Evolutionary conservation across 2,888 invertebrate species (phyloP).

Genomic region (Macroteleia sp.): DNA sequence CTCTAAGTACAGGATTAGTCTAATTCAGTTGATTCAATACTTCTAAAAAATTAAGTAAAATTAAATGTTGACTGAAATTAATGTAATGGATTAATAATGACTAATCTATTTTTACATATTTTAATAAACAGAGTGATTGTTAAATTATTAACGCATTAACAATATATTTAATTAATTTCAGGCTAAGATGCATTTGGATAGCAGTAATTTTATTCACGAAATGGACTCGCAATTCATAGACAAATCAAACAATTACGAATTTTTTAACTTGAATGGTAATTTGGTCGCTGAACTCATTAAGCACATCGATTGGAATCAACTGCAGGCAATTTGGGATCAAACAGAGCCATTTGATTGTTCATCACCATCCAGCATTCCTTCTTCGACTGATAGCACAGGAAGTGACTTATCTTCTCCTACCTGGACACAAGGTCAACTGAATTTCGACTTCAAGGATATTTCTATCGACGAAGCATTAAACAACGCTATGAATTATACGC

Average conservation of each 20-base stretch:
- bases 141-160: too few species aligned
- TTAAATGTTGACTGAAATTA: too few species aligned
- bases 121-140: too few species aligned
- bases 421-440: conserved; percentile 65
- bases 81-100: too few species aligned
- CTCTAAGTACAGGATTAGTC: too few species aligned
- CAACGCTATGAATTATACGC: conserved; percentile 3
- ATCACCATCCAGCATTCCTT: conserved; percentile 51
- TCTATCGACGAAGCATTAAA: conserved; percentile 64
- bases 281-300: conserved; percentile 60
- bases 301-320: conserved; percentile 74
- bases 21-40: too few species aligned
- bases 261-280: conserved; percentile 4
- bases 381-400: conserved; percentile 74
- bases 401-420: conserved; percentile 75
- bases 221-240: conserved; percentile 3
- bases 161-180: background rate
- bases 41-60: too few species aligned
- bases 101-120: too few species aligned
- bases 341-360: conserved; percentile 68
- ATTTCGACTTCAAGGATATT: conserved; percentile 70
- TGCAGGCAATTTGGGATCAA: conserved; percentile 72
- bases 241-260: background rate
- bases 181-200: conserved; percentile 27
- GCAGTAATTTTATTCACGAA: conserved; percentile 9